Evolutionary conservation across 1,140 invertebrate species (phyloP).

Genomic region (Solenopsis invicta): DNA sequence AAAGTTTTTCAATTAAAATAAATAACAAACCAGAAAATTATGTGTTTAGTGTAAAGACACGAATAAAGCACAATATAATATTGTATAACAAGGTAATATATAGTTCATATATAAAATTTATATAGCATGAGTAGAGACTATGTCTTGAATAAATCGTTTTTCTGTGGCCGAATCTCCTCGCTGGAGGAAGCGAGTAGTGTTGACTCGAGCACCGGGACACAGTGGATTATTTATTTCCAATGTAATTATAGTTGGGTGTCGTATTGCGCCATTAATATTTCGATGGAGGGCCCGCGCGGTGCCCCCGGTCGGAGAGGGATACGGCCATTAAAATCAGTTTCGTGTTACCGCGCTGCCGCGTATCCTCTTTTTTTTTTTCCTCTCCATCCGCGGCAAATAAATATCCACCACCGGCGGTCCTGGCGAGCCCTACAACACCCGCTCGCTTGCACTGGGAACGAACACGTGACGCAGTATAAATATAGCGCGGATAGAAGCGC

Average conservation of each 20-base stretch:
- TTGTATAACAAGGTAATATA: background rate
- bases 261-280: slow-evolving; percentile 81
- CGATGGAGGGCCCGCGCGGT: slow-evolving; percentile 69
- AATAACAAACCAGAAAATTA: background rate
- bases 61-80: background rate
- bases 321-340: slow-evolving; percentile 84
- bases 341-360: slow-evolving; percentile 78
- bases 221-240: slow-evolving; percentile 71
- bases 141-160: slow-evolving; percentile 21
- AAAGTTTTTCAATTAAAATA: background rate
- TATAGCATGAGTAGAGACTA: background rate
- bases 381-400: slow-evolving; percentile 80
- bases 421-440: slow-evolving; percentile 43
- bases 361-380: slow-evolving; percentile 68
- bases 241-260: slow-evolving; percentile 76
- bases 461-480: slow-evolving; percentile 76
- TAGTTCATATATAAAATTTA: background rate
- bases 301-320: slow-evolving; percentile 54
- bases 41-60: background rate
- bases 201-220: slow-evolving; percentile 57
- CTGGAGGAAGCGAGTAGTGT: slow-evolving; percentile 30
- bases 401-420: slow-evolving; percentile 71
- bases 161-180: background rate
- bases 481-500: slow-evolving; percentile 68
- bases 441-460: slow-evolving; percentile 71